Evolutionary conservation across 2,113 vertebrate genomes (phyloP), one percentile per base, ranked within the genome.

Genomic region (Monopterus albus): DNA sequence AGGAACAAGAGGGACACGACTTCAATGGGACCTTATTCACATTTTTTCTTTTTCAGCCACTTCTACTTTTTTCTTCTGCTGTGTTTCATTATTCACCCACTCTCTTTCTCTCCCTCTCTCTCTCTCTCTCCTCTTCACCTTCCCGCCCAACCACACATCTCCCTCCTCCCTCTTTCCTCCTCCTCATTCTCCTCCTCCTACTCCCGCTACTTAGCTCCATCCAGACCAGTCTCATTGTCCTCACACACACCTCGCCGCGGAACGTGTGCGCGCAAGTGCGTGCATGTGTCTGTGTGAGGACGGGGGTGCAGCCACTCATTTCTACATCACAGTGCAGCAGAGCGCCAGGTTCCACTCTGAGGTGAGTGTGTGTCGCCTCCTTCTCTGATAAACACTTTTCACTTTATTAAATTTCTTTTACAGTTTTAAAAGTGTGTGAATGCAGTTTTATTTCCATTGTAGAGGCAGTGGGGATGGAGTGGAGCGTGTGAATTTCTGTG

Each of bases 211-310:
- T 72, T 59, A 78, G 78, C 88, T 89, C 83, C 76, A 75, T 85
- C 89, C 73, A 87, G 66, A 87, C 77, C 83, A 62, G 77, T 72
- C 87, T 88, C 88, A 92, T 92, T 92, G 91, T 93, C 87, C 83
- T 81, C 69, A 42, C 72, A 66, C 87, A 87, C 81, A 81, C 72
- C 45, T 82, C 66, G 14, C 43, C 39, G 29, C 38, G 2, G 57
- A 40, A 71, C 28, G 72, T 40, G 46, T 13, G 61, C 14, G 20
- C 15, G 10, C 6, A 39, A 20, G 46, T 26, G 56, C 14, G 70
- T 73, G 65, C 56, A 58, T 75, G 81, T 56, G 82, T 71, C 63
- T 31, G 69, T 50, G 71, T 21, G 60, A 71, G 79, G 72, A 79
- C 59, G 13, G 18, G 66, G 65, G 75, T 33, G 79, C 79, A 85